These are phyloP conservation scores for Hypothenemus hampei DNA, from an alignment of 1,140 invertebrate genomes.

Conservation along the genomic window DNA sequence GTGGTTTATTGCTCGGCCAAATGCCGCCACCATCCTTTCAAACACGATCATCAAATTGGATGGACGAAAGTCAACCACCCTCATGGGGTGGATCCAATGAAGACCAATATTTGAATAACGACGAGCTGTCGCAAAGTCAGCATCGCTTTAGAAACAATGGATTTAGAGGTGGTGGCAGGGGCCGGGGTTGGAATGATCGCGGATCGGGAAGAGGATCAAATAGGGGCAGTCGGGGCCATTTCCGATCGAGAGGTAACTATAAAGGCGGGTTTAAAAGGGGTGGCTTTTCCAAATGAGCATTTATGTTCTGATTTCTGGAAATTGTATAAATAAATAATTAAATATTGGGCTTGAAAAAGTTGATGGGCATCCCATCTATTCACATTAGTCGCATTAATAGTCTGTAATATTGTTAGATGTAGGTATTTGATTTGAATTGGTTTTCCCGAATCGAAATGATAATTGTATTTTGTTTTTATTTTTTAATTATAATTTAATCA, in stretches of 20 bases:
- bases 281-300: no score
- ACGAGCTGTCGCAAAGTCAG: not conserved
- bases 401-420: no score
- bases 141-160: not conserved
- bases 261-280: slow-evolving; percentile 29
- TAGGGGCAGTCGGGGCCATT: not conserved
- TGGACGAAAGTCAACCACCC: not conserved
- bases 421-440: no score
- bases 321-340: no score
- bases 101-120: not conserved
- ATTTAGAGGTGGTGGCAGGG: slow-evolving; percentile 13
- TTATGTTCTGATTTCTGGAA: no score
- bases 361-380: no score
- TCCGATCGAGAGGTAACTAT: slow-evolving; percentile 28
- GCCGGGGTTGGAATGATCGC: slow-evolving; percentile 1
- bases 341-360: no score
- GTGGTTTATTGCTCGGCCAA: no score
- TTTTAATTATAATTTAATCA: no score
- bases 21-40: not conserved
- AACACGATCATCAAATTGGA: not conserved
- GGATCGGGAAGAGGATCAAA: slow-evolving; percentile 4
- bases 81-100: not conserved
- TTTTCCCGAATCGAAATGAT: no score
- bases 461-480: no score
- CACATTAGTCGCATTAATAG: no score